phyloP scores from a whole-genome alignment of 2,113 vertebrate species.

The Caretta caretta region DNA sequence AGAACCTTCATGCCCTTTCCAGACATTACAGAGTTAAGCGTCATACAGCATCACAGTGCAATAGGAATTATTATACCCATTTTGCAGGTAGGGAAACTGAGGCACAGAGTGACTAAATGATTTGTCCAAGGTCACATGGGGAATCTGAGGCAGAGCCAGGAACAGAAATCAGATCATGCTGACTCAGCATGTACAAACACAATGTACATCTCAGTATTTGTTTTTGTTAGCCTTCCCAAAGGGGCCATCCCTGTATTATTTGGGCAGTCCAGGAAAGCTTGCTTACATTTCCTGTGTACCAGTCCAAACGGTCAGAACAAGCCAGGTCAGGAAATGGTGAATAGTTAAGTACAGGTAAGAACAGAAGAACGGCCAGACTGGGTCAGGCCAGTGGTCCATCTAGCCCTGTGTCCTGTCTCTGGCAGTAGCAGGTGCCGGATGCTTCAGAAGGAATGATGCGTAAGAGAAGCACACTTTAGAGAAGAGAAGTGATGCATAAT shows the following conservation, averaged over 20 bases:
- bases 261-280: background rate
- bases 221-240: accelerated
- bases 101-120: background rate
- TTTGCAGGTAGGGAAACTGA: background rate
- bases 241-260: accelerated
- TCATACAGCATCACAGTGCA: background rate
- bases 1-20: background rate
- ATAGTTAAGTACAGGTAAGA: background rate
- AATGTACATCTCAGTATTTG: accelerated
- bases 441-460: no score
- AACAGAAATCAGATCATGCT: background rate
- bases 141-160: accelerated
- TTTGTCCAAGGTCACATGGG: background rate
- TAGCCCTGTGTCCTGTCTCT: no score
- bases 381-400: no score
- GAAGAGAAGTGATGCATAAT: background rate
- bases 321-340: background rate
- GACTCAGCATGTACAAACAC: accelerated
- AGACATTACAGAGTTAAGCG: background rate
- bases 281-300: background rate
- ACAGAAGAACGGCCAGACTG: no score
- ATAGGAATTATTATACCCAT: background rate
- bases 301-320: conserved; percentile 31
- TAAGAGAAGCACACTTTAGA: accelerated
- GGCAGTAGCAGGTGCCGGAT: no score